Percentiles rank a stretch among this genome's conserved stretches.
Conservation (phyloP, 2,113 vertebrate species). For the Oceanodroma tethys region DNA sequence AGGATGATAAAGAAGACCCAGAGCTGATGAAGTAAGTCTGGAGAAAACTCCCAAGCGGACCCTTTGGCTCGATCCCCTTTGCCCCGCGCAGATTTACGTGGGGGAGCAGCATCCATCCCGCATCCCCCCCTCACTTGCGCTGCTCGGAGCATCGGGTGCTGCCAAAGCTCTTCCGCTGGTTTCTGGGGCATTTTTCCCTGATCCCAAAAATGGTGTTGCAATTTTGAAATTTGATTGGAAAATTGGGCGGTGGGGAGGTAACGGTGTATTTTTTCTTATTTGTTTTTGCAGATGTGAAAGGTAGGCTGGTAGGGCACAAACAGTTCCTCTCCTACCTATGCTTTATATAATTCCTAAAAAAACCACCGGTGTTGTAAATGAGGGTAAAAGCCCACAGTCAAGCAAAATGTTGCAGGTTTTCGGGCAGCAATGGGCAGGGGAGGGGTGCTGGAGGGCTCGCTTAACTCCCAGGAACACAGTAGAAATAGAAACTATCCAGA, state of each 20-base stretch:
- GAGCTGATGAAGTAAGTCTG: constrained; percentile 98
- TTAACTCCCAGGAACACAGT: not conserved
- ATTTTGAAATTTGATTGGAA: not conserved
- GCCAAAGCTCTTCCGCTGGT: not conserved
- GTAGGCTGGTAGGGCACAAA: not conserved
- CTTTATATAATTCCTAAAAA: not conserved
- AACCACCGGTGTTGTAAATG: not conserved
- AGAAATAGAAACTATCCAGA: not conserved
- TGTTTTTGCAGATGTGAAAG: not conserved
- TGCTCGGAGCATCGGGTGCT: not conserved
- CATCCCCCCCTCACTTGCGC: accelerated
- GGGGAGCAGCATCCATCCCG: not conserved
- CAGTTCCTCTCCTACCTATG: not conserved
- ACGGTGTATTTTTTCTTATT: accelerated
- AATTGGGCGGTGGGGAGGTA: not conserved
- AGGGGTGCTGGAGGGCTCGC: not conserved
- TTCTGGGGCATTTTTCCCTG: not conserved
- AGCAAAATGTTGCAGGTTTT: not conserved
- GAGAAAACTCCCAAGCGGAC: not conserved
- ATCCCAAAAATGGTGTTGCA: not conserved
- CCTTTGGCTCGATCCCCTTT: not conserved
- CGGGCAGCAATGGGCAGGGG: accelerated
- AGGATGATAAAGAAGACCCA: constrained; percentile 98
- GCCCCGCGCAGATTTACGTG: accelerated
- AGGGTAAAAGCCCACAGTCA: not conserved